These are phyloP conservation scores for Garra rufa DNA, from an alignment of 2,113 vertebrate genomes.

Conservation along the genomic window DNA sequence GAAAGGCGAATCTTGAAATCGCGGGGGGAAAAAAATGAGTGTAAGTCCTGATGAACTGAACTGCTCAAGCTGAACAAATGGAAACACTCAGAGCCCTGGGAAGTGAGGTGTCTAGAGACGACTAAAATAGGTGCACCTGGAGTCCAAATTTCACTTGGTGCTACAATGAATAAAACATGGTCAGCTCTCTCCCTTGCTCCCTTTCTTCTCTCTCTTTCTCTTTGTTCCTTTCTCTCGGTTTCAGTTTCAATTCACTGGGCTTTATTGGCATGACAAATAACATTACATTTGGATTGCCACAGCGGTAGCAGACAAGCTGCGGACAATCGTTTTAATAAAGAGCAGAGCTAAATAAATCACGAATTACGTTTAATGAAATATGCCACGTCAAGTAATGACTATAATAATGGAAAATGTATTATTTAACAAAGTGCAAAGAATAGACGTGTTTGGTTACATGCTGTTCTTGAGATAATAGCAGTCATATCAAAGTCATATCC, in stretches of 20 bases:
- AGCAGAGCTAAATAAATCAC: slow-evolving; percentile 15
- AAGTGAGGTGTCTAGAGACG: slow-evolving; percentile 51
- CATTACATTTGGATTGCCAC: slow-evolving; percentile 33
- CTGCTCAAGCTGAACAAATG: slow-evolving; percentile 54
- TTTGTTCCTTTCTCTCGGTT: slow-evolving; percentile 30
- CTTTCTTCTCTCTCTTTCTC: slow-evolving; percentile 30
- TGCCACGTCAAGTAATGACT: slow-evolving; percentile 1
- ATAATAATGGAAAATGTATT: background rate
- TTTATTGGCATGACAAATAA: slow-evolving; percentile 51
- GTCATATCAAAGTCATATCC: background rate
- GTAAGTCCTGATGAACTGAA: slow-evolving; percentile 53
- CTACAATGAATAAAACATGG: slow-evolving; percentile 56
- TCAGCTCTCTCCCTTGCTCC: slow-evolving; percentile 16
- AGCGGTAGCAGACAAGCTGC: slow-evolving; percentile 15
- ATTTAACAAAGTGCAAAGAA: background rate
- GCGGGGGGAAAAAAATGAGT: slow-evolving; percentile 7
- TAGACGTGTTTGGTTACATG: background rate
- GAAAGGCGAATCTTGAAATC: slow-evolving; percentile 56
- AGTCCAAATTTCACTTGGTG: slow-evolving; percentile 54
- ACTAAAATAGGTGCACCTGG: slow-evolving; percentile 52
- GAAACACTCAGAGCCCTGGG: slow-evolving; percentile 44
- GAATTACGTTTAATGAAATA: background rate
- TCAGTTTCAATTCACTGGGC: slow-evolving; percentile 31
- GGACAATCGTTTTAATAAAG: slow-evolving; percentile 20
- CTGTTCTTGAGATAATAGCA: slow-evolving; percentile 5